Evolutionary conservation across 2,888 invertebrate species (phyloP), one percentile per base, ranked within the genome.

Genomic region (Fragum fragum): DNA sequence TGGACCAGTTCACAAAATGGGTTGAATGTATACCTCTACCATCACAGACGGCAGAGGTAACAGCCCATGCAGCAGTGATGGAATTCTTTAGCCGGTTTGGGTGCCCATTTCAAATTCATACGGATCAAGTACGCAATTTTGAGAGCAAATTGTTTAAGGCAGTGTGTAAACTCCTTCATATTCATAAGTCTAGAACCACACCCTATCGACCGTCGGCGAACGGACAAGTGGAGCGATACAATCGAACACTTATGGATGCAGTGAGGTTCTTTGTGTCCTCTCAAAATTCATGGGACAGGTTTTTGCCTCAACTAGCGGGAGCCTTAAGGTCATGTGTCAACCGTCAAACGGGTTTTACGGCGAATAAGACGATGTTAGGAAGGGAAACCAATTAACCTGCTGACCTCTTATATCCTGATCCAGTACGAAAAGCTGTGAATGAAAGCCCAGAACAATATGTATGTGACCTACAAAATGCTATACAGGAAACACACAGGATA

Each of bases 1-100:
- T 75, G 26, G 68, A 75, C 71, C 76, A 76, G 29, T 76, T 76
- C 32, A 76, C 69, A 2, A 76, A 76, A 59, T 76, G 76, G 76
- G 55, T 70, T 5, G 76, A 76, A 52, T 76, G 76, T 42, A 63
- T 76, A 53, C 72, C 77, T 1, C 21, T 76, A n/a, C 77, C 76
- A 2, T 61, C 76, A 29, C 76, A 70, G 26, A 61, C 36, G 1
- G 70, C 70, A 1, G 70, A 76, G 21, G 32, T 61, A 7, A 76
- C 76, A 21, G 70, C 76, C 3, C 53, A 70, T 39, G 70, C 76
- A 26, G 76, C 69, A 14, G 29, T 69, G 1, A 61, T 70, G 42
- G 18, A 59, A 23, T 70, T 71, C 36, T 76, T 76, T 29, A 14
- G 61, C n/a, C 39, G 70, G 1, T 76, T 76, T 53, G 71, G 76